Conservation (phyloP, 2,888 invertebrate genomes). For the Bellardia pandia region DNA sequence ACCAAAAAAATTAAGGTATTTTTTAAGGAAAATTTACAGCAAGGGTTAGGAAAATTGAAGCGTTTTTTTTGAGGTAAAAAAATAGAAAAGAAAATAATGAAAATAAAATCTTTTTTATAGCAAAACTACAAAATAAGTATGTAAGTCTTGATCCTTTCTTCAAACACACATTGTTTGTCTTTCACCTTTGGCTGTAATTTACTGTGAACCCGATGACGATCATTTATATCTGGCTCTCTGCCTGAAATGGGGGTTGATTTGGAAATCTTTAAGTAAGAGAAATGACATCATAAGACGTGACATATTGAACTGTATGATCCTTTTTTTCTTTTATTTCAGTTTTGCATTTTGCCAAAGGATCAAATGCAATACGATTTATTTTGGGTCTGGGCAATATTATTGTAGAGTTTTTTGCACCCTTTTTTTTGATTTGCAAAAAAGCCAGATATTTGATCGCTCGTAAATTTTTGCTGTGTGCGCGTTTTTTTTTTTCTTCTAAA, state of each 20-base stretch:
- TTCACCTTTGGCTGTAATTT: constrained; percentile 82
- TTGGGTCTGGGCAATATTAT: constrained; percentile 40
- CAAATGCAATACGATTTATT: constrained; percentile 69
- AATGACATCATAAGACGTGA: constrained; percentile 82
- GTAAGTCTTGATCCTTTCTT: constrained; percentile 75
- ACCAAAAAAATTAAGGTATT: constrained; percentile 73
- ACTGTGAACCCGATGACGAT: constrained; percentile 80
- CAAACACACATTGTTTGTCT: constrained; percentile 77
- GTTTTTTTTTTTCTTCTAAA: constrained; percentile 20
- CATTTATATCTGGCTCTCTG: constrained; percentile 58
- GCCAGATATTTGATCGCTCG: constrained; percentile 80
- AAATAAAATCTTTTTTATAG: constrained; percentile 71
- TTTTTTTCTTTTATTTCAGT: constrained; percentile 59
- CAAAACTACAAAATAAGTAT: constrained; percentile 71
- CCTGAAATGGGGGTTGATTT: constrained; percentile 53
- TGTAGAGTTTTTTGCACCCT: constrained; percentile 78
- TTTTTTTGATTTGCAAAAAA: constrained; percentile 75
- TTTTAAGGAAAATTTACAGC: constrained; percentile 43
- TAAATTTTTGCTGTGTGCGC: constrained; percentile 75
- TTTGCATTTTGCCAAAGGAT: constrained; percentile 73
- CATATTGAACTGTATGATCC: constrained; percentile 77
- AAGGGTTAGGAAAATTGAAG: constrained; percentile 66
- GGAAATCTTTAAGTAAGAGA: constrained; percentile 71
- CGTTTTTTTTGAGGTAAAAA: constrained; percentile 5
- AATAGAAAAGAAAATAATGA: neutral